Evolutionary conservation across 2,113 vertebrate genomes (phyloP).

Genomic region (Abramis brama): DNA sequence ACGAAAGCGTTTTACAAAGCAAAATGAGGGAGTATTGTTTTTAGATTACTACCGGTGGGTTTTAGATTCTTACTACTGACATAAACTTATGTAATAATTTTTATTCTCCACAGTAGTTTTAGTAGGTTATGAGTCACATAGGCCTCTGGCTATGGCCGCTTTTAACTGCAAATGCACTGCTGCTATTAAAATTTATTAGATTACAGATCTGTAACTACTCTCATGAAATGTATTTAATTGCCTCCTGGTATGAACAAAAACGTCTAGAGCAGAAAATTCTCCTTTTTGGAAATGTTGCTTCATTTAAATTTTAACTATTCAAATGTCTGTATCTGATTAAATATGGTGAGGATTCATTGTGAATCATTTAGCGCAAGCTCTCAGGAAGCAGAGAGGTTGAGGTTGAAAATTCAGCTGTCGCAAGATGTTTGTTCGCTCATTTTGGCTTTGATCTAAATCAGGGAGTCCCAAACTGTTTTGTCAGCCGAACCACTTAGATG

Average conservation of each 20-base stretch:
- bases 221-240: slow-evolving; percentile 22
- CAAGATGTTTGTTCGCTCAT: neutral
- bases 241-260: slow-evolving; percentile 21
- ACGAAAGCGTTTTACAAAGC: neutral
- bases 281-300: neutral
- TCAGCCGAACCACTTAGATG: neutral
- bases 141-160: slow-evolving; percentile 6
- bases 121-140: slow-evolving; percentile 39
- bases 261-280: slow-evolving; percentile 11
- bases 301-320: neutral
- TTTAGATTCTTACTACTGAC: neutral
- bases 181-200: slow-evolving; percentile 25
- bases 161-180: slow-evolving; percentile 9
- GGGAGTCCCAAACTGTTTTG: too few species aligned
- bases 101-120: slow-evolving; percentile 21
- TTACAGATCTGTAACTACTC: slow-evolving; percentile 18
- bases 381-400: neutral
- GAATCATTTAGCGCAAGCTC: neutral
- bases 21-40: neutral
- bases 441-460: neutral
- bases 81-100: slow-evolving; percentile 13
- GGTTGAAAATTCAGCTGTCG: neutral
- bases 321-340: neutral
- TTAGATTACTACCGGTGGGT: neutral
- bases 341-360: neutral